Evolutionary conservation across 2,888 invertebrate genomes (phyloP).

Genomic region (Cheilosia urbana): DNA sequence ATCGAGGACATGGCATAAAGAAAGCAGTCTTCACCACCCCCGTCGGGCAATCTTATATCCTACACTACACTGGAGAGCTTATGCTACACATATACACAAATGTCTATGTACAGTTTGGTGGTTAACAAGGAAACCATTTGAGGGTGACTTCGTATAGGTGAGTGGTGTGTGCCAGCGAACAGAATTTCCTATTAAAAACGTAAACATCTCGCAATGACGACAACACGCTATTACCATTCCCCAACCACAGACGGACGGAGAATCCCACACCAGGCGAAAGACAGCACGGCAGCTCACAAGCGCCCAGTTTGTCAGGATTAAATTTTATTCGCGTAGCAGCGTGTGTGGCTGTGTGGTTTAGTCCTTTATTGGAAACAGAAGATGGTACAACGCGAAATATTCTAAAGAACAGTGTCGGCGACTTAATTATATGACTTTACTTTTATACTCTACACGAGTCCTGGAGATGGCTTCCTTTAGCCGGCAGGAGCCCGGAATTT

Average conservation of each 20-base stretch:
- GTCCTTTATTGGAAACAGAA: constrained; percentile 73
- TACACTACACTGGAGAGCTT: constrained; percentile 39
- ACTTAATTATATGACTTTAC: constrained; percentile 75
- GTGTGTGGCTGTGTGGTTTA: constrained; percentile 68
- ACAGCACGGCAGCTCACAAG: constrained; percentile 42
- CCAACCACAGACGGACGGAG: constrained; percentile 51
- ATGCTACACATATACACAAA: constrained; percentile 42
- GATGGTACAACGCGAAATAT: constrained; percentile 66
- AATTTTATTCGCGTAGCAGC: constrained; percentile 71
- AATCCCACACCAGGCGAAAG: constrained; percentile 12
- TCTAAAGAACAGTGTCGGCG: constrained; percentile 67
- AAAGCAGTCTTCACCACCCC: constrained; percentile 40
- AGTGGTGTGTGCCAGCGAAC: constrained; percentile 55
- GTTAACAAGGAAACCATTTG: constrained; percentile 64
- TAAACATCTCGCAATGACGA: constrained; percentile 74
- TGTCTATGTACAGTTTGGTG: constrained; percentile 55
- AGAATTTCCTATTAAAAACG: constrained; percentile 74
- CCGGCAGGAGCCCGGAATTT: constrained; percentile 53
- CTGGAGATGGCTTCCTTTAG: constrained; percentile 52
- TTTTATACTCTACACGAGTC: constrained; percentile 60
- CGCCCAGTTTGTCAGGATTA: constrained; percentile 75
- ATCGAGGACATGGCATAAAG: constrained; percentile 65
- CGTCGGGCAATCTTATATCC: constrained; percentile 62
- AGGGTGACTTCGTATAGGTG: constrained; percentile 66
- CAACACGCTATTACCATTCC: constrained; percentile 73